These are phyloP conservation scores for Prionailurus bengalensis DNA, from an alignment of 2,113 vertebrate genomes.

Conservation along the genomic window DNA sequence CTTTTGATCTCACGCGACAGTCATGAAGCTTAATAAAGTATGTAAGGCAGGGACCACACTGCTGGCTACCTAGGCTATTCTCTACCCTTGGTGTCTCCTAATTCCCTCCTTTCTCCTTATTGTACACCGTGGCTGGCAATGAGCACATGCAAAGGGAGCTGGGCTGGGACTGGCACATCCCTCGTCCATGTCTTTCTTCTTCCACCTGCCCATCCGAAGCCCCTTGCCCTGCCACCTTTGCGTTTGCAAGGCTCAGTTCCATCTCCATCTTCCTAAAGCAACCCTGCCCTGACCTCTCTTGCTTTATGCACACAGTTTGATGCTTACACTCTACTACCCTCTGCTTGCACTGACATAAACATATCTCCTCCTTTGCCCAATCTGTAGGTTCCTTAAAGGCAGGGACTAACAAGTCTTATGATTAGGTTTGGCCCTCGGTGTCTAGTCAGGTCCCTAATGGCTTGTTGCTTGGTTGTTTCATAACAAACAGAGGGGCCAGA, in stretches of 20 bases:
- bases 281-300: neutral
- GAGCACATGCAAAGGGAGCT: too few relatives aligned
- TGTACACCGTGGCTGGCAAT: accelerated
- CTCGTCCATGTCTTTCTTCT: neutral
- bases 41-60: neutral
- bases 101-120: neutral
- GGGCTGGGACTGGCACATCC: neutral
- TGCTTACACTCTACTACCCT: neutral
- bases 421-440: neutral
- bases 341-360: neutral
- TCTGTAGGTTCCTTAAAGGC: neutral
- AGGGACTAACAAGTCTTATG: neutral
- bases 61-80: too few relatives aligned
- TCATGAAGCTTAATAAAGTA: neutral
- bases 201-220: neutral
- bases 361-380: neutral
- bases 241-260: neutral
- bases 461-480: neutral
- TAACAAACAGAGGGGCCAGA: neutral
- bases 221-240: neutral
- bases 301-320: neutral
- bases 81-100: accelerated
- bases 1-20: neutral
- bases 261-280: neutral
- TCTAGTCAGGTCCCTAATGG: neutral